Evolutionary conservation across 2,797 vertebrate genomes (phyloP), one percentile per base, ranked within the genome.

Genomic region (Cephalopachus bancanus): DNA sequence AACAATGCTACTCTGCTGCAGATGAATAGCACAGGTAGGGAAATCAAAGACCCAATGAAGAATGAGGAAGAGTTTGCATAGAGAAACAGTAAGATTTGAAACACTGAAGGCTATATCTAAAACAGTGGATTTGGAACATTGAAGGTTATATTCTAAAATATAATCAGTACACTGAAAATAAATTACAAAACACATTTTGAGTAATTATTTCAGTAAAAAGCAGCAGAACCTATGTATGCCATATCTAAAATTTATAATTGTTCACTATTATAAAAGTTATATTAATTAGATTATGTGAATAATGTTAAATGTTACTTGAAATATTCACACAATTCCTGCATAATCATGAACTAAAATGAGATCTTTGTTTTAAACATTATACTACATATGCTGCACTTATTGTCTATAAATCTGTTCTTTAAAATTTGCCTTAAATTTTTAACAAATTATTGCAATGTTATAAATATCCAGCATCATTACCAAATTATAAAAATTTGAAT

Each of bases 51-150:
- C 83, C 87, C 75, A 10, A 0, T 0, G 91, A 67, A 30, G 92
- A 95, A 71, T 74, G 93, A 96, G 96, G 62, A 93, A 92, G 90
- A 84, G 51, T 60, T 97, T 95, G 53, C 28, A 75, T 51, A 51
- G 30, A 57, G 62, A 81, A 79, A 80, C 9, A 51, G 20, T 67
- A 62, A 81, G 20, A 37, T 37, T 37, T 37, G 37, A 37, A 37
- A 37, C 37, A 37, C 37, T 37, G 37, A 37, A 37, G 37, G 37
- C 37, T 37, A 3, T 37, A 37, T 37, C 37, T 37, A 37, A 37
- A 37, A 37, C 37, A 37, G 37, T 37, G 37, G 37, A 60, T 53
- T 81, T 65, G 33, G 1, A 62, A 76, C 1, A 62, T 15, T 80
- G 33, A 79, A 24, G 7, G 17, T 72, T 64, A 30, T 84, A 67